phyloP scores from a whole-genome alignment of 2,888 invertebrate genomes.

The Drosophila nr. medialis region DNA sequence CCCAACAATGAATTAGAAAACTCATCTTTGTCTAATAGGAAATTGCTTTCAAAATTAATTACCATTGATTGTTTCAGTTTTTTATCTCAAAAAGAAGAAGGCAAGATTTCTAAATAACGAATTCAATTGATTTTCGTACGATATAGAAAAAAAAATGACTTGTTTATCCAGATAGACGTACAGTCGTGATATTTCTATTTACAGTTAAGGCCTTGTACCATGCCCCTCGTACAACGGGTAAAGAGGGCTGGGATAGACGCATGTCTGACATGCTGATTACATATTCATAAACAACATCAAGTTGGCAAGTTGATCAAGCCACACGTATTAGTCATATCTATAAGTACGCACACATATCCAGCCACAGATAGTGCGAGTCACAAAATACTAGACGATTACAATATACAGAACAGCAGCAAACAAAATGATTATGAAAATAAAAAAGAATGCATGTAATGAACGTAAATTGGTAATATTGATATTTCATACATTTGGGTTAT shows the following conservation, averaged over 20 bases:
- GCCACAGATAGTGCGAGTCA: neutral
- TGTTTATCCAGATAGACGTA: neutral
- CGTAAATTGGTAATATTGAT: conserved; percentile 7
- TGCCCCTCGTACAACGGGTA: neutral
- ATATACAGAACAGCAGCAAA: neutral
- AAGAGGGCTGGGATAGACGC: neutral
- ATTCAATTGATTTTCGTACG: neutral
- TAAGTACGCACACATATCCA: neutral
- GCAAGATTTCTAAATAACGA: neutral
- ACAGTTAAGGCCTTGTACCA: neutral
- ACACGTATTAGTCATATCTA: neutral
- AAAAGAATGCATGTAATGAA: neutral
- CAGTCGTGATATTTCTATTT: neutral
- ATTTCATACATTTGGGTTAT: conserved; percentile 10
- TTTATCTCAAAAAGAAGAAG: neutral
- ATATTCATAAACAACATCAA: neutral
- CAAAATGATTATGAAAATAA: neutral
- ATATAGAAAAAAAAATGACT: neutral
- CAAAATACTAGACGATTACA: neutral
- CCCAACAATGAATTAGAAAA: neutral
- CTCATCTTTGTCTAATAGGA: neutral
- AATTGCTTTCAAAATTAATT: no score
- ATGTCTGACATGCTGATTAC: neutral
- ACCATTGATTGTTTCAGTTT: neutral
- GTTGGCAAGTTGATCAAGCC: neutral